Percentiles rank a stretch among this genome's conserved stretches.
Conservation (phyloP, 2,113 vertebrate species). For the Paratilapia polleni region DNA sequence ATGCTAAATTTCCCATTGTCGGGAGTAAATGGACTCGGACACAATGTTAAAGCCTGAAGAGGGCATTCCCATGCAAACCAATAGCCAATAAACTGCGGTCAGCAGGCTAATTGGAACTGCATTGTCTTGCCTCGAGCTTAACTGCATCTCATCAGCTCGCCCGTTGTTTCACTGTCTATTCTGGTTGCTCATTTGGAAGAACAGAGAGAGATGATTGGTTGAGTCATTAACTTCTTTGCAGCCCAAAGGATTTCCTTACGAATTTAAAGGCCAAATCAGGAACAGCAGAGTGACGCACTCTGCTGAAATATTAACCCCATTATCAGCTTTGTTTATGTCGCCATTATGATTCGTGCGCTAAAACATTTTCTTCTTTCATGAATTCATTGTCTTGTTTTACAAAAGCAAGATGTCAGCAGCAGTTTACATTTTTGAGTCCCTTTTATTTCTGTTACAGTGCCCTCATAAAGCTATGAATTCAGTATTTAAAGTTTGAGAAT, state of each 20-base stretch:
- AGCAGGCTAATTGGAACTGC: constrained; percentile 50
- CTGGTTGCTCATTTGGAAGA: constrained; percentile 41
- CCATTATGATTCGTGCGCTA: neutral
- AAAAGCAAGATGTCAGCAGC: neutral
- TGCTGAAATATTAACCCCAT: neutral
- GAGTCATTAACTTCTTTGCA: constrained; percentile 21
- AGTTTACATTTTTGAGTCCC: no score
- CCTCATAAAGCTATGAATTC: neutral
- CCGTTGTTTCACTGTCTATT: constrained; percentile 43
- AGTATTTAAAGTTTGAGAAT: neutral
- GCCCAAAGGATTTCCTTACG: neutral
- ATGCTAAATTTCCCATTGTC: constrained; percentile 16
- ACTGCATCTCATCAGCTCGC: constrained; percentile 37
- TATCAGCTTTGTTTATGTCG: neutral
- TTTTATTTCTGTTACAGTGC: no score
- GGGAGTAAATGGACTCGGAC: constrained; percentile 4
- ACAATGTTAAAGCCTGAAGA: constrained; percentile 20
- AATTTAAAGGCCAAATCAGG: constrained; percentile 27
- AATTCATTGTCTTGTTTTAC: neutral
- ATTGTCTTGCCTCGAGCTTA: constrained; percentile 54
- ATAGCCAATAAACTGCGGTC: constrained; percentile 32
- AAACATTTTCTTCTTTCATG: neutral
- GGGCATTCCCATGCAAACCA: constrained; percentile 29
- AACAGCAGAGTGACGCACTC: neutral
- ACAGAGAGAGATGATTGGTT: constrained; percentile 26